Base-by-base conservation (phyloP, 1,140 invertebrate species). In the Lasioglossum baleicum region DNA sequence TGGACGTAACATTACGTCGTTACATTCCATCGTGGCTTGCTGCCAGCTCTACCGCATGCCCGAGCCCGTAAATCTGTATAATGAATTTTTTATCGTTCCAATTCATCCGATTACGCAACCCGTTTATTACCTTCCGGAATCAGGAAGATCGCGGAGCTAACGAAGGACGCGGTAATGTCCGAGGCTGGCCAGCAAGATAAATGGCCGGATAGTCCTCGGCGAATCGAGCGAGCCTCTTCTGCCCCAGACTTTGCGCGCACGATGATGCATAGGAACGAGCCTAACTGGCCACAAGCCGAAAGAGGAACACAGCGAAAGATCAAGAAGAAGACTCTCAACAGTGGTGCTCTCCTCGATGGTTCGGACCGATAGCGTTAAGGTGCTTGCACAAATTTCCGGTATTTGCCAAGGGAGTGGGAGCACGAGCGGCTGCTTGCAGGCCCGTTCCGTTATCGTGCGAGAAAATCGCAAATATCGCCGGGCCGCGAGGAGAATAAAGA, bases 321-420 rank as follows among this genome's bases (percentile, higher is more conserved):
- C 56, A 7, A 58, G 20, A n/a, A 58, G 56, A 79, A 74, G 79
- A 70, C 60, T 73, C 78, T 76, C 72, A 2, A 35, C 35, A 2
- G 35, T 35, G 35, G 35, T 35, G 73, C 60, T 73, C 78, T 74
- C 72, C 35, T 35, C 60, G 85, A 86, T 86, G 74, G 42, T 61
- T 60, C 44, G 11, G 7, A 56, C 7, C 11, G 84, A 87, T 87
- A 87, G 68, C 64, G 84, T 86, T 78, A 81, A 78, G 71, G 26
- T 63, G 75, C 81, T 86, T 86, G 84, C 85, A 87, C 84, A 87
- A 87, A 87, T 87, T 87, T 87, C 84, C 84, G 85, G 84, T 83
- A 86, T 83, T 87, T 86, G 71, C 72, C 56, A 80, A 86, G 77
- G 77, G 56, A 81, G 77, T 75, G 77, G 76, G 75, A 86, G 76